Conservation (phyloP, 2,888 invertebrate genomes). For the Bombylius major region DNA sequence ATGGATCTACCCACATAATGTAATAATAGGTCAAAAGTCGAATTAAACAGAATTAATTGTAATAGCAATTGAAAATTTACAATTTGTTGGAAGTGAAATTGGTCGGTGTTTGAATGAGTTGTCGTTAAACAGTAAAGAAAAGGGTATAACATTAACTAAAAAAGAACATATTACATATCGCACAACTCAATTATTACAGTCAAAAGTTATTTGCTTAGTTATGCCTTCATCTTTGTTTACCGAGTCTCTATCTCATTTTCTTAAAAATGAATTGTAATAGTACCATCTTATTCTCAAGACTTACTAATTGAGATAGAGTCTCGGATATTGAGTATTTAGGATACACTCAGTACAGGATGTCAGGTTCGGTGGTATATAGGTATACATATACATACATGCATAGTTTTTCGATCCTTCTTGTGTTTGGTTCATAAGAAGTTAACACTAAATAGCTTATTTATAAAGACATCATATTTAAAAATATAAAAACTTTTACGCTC, state of each 20-base stretch:
- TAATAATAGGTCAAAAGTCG: not conserved
- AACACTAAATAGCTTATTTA: too few relatives aligned
- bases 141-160: not conserved
- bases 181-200: conserved; percentile 9
- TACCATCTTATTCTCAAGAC: not conserved
- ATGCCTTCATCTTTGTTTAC: conserved; percentile 10
- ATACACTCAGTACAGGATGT: too few relatives aligned
- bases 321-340: too few relatives aligned
- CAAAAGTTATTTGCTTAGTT: conserved; percentile 6
- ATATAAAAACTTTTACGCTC: too few relatives aligned
- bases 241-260: conserved; percentile 1
- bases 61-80: too few relatives aligned
- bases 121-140: not conserved
- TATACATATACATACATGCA: too few relatives aligned
- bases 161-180: not conserved
- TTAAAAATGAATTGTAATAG: not conserved
- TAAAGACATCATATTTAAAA: too few relatives aligned
- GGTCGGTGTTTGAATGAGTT: not conserved
- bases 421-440: too few relatives aligned
- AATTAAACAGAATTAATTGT: too few relatives aligned
- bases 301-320: too few relatives aligned
- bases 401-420: too few relatives aligned
- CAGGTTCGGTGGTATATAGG: too few relatives aligned
- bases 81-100: not conserved
- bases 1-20: not conserved